These are phyloP conservation scores for Struthidea cinerea DNA, from an alignment of 2,113 vertebrate genomes.

Conservation along the genomic window DNA sequence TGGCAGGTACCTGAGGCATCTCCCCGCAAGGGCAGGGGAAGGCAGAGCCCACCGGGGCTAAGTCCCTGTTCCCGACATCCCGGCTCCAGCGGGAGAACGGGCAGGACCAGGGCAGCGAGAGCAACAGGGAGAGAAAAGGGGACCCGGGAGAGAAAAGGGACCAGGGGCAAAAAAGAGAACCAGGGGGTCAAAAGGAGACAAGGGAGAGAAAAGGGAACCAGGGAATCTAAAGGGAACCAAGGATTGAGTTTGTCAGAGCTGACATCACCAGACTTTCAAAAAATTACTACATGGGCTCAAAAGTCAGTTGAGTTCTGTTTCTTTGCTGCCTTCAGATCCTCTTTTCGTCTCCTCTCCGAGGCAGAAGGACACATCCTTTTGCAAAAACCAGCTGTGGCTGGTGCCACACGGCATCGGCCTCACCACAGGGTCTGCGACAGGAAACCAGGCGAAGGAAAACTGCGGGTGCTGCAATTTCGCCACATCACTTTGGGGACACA, in stretches of 20 bases:
- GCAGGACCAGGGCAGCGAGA: not conserved
- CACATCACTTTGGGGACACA: fast-evolving
- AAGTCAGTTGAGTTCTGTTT: not conserved
- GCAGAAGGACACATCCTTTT: not conserved
- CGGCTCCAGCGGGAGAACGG: not conserved
- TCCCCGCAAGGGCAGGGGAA: not conserved
- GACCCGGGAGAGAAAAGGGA: not conserved
- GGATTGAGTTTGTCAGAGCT: not conserved
- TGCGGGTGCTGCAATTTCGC: not conserved
- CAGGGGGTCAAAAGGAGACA: too few relatives aligned
- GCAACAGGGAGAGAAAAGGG: not conserved
- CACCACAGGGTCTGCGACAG: fast-evolving
- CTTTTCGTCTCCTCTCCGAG: not conserved
- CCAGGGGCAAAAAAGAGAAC: not conserved
- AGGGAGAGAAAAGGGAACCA: not conserved
- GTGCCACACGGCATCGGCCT: fast-evolving
- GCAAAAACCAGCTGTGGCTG: not conserved
- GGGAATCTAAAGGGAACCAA: not conserved
- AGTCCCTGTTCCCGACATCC: not conserved
- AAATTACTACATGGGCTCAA: not conserved
- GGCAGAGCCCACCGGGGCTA: not conserved
- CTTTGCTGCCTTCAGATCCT: not conserved
- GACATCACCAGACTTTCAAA: too few relatives aligned
- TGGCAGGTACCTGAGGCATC: not conserved
- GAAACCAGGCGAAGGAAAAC: not conserved